These are phyloP conservation scores for Vandiemenella viatica DNA, from an alignment of 2,888 invertebrate species.

Conservation along the genomic window DNA sequence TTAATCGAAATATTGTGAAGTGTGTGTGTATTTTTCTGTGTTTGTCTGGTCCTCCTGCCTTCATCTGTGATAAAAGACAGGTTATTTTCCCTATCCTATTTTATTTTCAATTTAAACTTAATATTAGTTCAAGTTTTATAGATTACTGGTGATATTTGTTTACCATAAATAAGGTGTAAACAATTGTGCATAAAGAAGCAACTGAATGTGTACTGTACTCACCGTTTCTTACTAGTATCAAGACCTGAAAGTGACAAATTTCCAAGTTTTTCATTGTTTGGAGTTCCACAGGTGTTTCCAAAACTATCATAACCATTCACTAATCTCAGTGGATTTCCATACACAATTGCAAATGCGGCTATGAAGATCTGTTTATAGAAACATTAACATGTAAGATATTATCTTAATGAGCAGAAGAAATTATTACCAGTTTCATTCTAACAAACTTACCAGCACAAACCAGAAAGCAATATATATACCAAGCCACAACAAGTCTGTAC, in stretches of 20 bases:
- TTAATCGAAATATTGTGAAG: too few species aligned
- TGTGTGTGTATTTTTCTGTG: too few species aligned
- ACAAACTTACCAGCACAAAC: constrained; percentile 58
- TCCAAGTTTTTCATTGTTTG: constrained; percentile 56
- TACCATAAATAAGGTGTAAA: too few species aligned
- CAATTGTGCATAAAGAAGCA: too few species aligned
- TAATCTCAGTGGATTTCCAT: constrained; percentile 70
- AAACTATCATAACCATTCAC: constrained; percentile 88
- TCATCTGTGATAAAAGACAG: too few species aligned
- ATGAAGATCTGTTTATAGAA: constrained; percentile 50
- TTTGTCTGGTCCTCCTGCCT: too few species aligned
- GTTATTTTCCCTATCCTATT: too few species aligned
- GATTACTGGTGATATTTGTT: too few species aligned
- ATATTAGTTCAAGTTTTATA: too few species aligned
- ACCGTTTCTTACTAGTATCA: constrained; percentile 61
- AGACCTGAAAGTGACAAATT: constrained; percentile 63
- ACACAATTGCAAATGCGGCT: constrained; percentile 74
- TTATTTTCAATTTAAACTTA: too few species aligned
- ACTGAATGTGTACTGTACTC: constrained; percentile 16
- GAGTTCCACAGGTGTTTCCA: constrained; percentile 85
- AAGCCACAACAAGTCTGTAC: constrained; percentile 74
- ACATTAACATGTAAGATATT: neutral
- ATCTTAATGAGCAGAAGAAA: neutral
- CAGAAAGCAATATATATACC: constrained; percentile 64
- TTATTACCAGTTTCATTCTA: neutral